phyloP scores from a whole-genome alignment of 2,113 vertebrate genomes.

The Suncus etruscus region DNA sequence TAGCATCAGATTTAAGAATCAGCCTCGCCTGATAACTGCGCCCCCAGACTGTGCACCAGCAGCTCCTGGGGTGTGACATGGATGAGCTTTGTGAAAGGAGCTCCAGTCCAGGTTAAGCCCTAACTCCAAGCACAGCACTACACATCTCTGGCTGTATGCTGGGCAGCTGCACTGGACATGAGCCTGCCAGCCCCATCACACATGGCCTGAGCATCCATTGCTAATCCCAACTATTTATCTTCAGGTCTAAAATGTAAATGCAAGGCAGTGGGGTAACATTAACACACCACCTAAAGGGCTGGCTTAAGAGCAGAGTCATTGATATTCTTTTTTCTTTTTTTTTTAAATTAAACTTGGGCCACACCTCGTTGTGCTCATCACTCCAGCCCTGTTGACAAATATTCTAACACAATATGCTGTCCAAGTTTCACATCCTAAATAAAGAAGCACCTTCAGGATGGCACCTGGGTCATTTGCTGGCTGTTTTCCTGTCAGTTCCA shows the following conservation, averaged over 20 bases:
- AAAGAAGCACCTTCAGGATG: conserved; percentile 18
- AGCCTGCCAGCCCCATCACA: neutral
- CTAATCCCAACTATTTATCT: neutral
- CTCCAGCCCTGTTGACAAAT: conserved; percentile 22
- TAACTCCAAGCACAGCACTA: neutral
- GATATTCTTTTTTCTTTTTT: conserved; percentile 50
- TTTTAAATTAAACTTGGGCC: too few relatives aligned
- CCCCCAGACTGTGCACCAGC: too few relatives aligned
- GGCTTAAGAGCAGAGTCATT: conserved; percentile 68
- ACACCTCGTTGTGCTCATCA: too few relatives aligned
- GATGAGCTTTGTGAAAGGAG: too few relatives aligned
- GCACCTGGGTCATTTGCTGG: neutral
- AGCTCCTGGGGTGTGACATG: too few relatives aligned
- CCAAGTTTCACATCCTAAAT: conserved; percentile 30
- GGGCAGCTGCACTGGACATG: neutral
- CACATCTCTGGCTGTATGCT: neutral
- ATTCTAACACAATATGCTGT: conserved; percentile 65
- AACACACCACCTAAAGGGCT: conserved; percentile 78
- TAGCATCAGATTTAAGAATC: too few relatives aligned
- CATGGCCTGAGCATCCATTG: neutral
- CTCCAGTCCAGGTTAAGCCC: too few relatives aligned
- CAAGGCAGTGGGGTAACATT: conserved; percentile 67
- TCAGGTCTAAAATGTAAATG: conserved; percentile 47
- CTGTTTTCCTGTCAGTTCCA: too few relatives aligned
- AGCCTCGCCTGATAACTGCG: too few relatives aligned